A percentile compares a stretch with the other conserved stretches of the same genome.
phyloP scores from a whole-genome alignment of 2,888 invertebrate species.

The Globia sparganii region DNA sequence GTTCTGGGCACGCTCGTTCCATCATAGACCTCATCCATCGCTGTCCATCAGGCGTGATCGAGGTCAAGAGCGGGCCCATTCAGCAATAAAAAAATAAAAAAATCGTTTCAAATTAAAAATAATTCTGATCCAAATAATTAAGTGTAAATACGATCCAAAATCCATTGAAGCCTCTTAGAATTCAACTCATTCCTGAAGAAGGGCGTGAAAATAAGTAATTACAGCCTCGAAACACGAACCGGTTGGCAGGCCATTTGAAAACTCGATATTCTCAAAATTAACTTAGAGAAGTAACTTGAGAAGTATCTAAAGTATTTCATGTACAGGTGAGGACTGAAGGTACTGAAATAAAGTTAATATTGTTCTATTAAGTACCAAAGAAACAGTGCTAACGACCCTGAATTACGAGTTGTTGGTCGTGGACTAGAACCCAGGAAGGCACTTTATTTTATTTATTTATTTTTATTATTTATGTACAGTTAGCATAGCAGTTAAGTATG shows the following conservation, averaged over 20 bases:
- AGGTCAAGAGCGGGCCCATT: no score
- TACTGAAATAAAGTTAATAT: slow-evolving; percentile 55
- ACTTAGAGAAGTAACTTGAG: slow-evolving; percentile 39
- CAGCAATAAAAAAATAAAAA: no score
- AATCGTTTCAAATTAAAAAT: background rate
- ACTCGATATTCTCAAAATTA: slow-evolving; percentile 56
- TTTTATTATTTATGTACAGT: no score
- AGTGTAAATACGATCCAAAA: slow-evolving; percentile 32
- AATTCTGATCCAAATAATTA: background rate
- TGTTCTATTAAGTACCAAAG: slow-evolving; percentile 50
- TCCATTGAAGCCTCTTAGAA: slow-evolving; percentile 35
- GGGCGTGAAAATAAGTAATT: slow-evolving; percentile 57
- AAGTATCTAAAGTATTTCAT: slow-evolving; percentile 46
- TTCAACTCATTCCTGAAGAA: slow-evolving; percentile 39
- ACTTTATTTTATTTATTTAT: no score
- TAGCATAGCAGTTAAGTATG: no score
- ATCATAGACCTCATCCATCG: no score
- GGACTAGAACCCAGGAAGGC: no score
- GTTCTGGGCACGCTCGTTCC: no score
- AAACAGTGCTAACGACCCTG: background rate
- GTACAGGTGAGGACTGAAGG: slow-evolving; percentile 41
- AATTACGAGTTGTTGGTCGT: background rate
- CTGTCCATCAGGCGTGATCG: no score
- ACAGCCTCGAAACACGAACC: slow-evolving; percentile 47
- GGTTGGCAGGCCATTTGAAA: slow-evolving; percentile 36